Percentiles rank a stretch among this genome's conserved stretches.
Evolutionary conservation across 2,888 invertebrate species (phyloP).

Genomic region (Lobophora halterata): DNA sequence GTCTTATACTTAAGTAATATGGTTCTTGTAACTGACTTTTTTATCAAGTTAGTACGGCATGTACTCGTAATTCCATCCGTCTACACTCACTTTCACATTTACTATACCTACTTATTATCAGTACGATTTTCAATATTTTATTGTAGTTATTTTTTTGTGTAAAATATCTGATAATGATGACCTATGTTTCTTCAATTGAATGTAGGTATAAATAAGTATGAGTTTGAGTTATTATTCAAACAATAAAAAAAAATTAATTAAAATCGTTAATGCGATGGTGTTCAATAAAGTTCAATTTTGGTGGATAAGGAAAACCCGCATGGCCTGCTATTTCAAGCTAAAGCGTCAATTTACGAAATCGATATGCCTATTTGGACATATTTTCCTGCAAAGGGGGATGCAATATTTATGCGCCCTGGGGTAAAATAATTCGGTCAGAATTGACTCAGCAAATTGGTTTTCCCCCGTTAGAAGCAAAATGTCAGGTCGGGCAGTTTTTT

Average conservation of each 20-base stretch:
- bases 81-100: no score
- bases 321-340: conserved; percentile 16
- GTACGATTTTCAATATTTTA: no score
- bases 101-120: no score
- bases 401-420: conserved; percentile 51
- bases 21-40: no score
- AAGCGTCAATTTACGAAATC: conserved; percentile 20
- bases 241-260: neutral
- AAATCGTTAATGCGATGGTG: neutral
- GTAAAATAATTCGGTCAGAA: conserved; percentile 53
- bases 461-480: conserved; percentile 41
- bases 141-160: no score
- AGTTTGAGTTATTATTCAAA: no score
- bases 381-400: conserved; percentile 35
- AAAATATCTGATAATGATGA: no score
- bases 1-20: no score
- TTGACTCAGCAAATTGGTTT: conserved; percentile 51
- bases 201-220: no score
- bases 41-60: no score
- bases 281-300: neutral
- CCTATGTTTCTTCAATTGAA: no score
- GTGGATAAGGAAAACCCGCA: conserved; percentile 9
- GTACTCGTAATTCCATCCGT: no score
- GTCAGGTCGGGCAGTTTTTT: conserved; percentile 40
- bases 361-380: conserved; percentile 25